These are phyloP conservation scores for Eupithecia subfuscata DNA, from an alignment of 2,888 invertebrate species.

Conservation along the genomic window DNA sequence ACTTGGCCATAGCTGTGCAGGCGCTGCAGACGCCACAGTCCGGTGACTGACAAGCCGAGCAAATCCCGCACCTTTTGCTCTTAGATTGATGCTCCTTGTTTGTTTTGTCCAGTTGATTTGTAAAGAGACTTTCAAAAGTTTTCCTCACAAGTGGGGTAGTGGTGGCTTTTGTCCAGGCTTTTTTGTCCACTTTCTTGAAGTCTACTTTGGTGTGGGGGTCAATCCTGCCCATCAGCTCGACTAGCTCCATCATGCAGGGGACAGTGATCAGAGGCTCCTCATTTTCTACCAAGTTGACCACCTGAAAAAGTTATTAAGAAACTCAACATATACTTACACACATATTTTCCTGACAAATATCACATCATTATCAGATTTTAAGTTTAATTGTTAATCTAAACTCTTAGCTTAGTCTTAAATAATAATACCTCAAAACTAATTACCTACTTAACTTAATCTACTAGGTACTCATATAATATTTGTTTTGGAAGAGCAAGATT, in stretches of 20 bases:
- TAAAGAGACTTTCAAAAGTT: conserved; percentile 91
- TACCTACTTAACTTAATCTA: no score
- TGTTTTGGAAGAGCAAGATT: no score
- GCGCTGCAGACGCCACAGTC: conserved; percentile 90
- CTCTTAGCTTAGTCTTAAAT: no score
- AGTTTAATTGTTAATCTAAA: no score
- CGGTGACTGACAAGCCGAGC: conserved; percentile 90
- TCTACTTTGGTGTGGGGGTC: conserved; percentile 82
- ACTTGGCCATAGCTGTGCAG: conserved; percentile 91
- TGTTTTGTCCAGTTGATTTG: conserved; percentile 86
- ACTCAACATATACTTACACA: not conserved
- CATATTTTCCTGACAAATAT: not conserved
- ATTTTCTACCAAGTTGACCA: conserved; percentile 85
- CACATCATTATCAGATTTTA: no score
- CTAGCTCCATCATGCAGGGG: conserved; percentile 90
- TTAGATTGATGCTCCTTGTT: conserved; percentile 83
- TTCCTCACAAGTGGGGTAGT: conserved; percentile 90
- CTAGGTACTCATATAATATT: no score
- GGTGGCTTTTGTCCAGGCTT: conserved; percentile 89
- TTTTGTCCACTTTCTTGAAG: conserved; percentile 81
- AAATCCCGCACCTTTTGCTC: conserved; percentile 89
- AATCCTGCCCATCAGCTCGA: conserved; percentile 89
- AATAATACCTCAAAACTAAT: no score
- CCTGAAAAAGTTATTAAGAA: conserved; percentile 74
- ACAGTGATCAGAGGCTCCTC: conserved; percentile 87